These are phyloP conservation scores for Ophion ventricosus DNA, from an alignment of 2,888 invertebrate genomes.

Conservation along the genomic window DNA sequence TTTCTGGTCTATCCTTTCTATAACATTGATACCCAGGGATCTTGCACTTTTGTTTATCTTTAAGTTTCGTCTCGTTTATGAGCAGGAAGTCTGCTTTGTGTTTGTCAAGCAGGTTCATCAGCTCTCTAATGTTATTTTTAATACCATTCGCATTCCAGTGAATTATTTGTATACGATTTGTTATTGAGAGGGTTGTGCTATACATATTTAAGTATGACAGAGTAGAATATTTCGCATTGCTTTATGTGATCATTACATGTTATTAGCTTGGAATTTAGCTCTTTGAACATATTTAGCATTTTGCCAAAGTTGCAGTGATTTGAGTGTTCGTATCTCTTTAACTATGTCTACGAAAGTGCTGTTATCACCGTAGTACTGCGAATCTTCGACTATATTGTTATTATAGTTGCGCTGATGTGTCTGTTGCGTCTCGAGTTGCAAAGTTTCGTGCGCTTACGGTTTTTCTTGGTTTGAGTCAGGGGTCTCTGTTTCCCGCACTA, in stretches of 20 bases:
- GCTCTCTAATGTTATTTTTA: background rate
- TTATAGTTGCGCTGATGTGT: background rate
- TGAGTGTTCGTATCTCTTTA: constrained; percentile 19
- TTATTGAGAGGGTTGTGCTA: background rate
- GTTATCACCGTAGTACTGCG: background rate
- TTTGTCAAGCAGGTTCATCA: constrained; percentile 1
- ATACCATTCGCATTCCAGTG: constrained; percentile 42
- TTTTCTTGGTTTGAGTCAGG: background rate
- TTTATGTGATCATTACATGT: constrained; percentile 5
- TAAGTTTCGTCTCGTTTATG: constrained; percentile 12
- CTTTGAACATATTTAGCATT: constrained; percentile 24
- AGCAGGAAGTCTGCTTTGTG: constrained; percentile 8
- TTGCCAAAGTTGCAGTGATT: constrained; percentile 4
- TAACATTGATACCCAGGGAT: constrained; percentile 23
- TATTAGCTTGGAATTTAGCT: background rate
- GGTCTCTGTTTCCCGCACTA: background rate
- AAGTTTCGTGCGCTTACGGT: background rate
- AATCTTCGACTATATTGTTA: background rate
- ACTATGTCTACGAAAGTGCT: background rate
- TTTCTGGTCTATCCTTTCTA: constrained; percentile 8
- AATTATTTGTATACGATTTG: background rate
- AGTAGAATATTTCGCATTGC: constrained; percentile 15
- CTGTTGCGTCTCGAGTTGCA: background rate
- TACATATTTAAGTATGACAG: constrained; percentile 11
- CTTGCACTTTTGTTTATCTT: constrained; percentile 15